These are phyloP conservation scores for Stramonita haemastoma DNA, from an alignment of 2,888 invertebrate genomes.

Conservation along the genomic window DNA sequence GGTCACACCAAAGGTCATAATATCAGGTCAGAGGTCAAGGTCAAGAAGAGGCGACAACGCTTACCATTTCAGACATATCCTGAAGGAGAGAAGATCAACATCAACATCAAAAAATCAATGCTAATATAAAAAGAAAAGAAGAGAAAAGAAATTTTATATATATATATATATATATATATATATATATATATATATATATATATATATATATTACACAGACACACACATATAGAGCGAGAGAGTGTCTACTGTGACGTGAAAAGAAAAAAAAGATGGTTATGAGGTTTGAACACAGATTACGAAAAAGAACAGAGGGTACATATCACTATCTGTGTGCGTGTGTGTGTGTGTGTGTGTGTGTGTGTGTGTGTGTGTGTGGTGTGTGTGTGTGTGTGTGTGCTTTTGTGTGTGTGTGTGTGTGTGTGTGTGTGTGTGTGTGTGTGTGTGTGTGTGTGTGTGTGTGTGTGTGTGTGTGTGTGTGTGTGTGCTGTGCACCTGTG, in stretches of 20 bases:
- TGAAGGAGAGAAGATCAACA: constrained; percentile 18
- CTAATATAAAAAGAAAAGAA: neutral
- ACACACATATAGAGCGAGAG: no score
- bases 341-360: no score
- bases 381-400: constrained; percentile 4
- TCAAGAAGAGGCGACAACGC: neutral
- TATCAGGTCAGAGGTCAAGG: constrained; percentile 4
- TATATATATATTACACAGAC: no score
- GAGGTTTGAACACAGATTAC: no score
- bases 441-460: no score
- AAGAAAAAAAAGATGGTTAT: no score
- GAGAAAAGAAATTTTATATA: no score
- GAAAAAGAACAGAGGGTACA: no score
- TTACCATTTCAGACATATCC: constrained; percentile 34
- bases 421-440: neutral
- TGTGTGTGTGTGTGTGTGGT: neutral
- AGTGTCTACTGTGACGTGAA: no score
- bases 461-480: constrained; percentile 23
- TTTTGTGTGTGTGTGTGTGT: constrained; percentile 5
- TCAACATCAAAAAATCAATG: neutral
- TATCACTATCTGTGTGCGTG: no score
- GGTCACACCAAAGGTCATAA: neutral
- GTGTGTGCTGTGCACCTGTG: neutral
- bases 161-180: neutral
- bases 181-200: no score